Conservation (phyloP, 2,888 invertebrate species). For the Cremastinae sp. region DNA sequence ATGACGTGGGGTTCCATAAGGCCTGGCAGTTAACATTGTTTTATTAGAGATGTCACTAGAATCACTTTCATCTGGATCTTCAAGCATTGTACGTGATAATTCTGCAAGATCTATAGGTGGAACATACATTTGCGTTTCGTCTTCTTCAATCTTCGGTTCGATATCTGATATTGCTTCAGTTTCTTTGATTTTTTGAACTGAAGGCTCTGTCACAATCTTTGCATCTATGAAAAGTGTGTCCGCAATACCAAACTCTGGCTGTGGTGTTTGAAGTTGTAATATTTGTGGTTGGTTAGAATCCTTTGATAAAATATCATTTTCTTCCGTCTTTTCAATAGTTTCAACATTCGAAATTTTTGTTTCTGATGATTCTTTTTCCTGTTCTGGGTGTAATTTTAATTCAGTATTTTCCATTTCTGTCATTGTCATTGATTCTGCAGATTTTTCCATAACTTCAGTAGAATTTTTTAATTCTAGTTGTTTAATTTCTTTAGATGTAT, state of each 20-base stretch:
- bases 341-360: conserved; percentile 4
- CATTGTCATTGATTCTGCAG: background rate
- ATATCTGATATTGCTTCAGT: background rate
- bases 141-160: background rate
- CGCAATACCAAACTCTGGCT: conserved; percentile 54
- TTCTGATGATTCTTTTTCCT: conserved; percentile 4
- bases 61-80: conserved; percentile 73
- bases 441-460: conserved; percentile 1
- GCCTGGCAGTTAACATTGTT: conserved; percentile 73
- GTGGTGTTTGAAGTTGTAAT: conserved; percentile 9
- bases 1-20: conserved; percentile 74
- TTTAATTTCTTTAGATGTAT: background rate
- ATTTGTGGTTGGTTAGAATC: background rate
- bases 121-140: conserved; percentile 7
- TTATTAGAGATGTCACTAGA: conserved; percentile 76
- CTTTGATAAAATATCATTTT: conserved; percentile 6
- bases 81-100: conserved; percentile 54
- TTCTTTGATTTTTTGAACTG: conserved; percentile 3
- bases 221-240: conserved; percentile 54
- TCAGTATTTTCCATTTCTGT: conserved; percentile 7
- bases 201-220: conserved; percentile 31
- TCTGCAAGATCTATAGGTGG: conserved; percentile 49
- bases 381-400: background rate
- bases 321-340: background rate
- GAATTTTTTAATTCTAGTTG: no score